Conservation (phyloP, 1,140 invertebrate genomes). For the Lordiphosa mommai region DNA sequence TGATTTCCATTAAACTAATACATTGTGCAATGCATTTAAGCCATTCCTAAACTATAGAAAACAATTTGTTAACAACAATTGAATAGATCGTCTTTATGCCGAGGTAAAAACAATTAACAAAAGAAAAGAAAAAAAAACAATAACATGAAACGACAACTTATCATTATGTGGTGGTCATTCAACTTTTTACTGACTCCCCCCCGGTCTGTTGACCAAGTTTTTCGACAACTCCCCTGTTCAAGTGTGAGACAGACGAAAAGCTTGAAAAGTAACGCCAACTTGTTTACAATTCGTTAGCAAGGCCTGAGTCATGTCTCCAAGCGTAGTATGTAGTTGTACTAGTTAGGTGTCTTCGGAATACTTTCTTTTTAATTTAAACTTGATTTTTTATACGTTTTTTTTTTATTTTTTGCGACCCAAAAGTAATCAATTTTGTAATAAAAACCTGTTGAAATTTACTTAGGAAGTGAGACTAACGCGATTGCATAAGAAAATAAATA, state of each 20-base stretch:
- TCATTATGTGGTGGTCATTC: constrained; percentile 48
- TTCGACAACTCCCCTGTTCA: constrained; percentile 1
- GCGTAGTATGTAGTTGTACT: too few relatives aligned
- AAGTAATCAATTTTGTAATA: neutral
- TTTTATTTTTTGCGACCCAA: neutral
- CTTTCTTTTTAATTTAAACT: constrained; percentile 73
- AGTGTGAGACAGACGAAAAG: too few relatives aligned
- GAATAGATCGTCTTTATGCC: neutral
- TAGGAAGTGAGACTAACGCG: neutral
- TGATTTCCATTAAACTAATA: constrained; percentile 5
- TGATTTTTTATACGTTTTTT: constrained; percentile 21
- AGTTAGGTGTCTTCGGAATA: constrained; percentile 24
- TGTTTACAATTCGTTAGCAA: constrained; percentile 54
- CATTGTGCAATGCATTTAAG: neutral
- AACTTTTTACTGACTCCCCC: constrained; percentile 31
- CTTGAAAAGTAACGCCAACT: constrained; percentile 13
- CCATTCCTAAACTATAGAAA: too few relatives aligned
- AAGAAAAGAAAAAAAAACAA: neutral
- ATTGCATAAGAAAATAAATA: constrained; percentile 14
- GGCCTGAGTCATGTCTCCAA: constrained; percentile 1
- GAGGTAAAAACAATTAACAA: neutral
- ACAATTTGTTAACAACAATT: neutral
- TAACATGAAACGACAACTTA: constrained; percentile 12
- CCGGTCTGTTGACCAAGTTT: constrained; percentile 51
- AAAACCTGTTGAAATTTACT: constrained; percentile 8